Evolutionary conservation across 2,113 vertebrate species (phyloP), one percentile per base, ranked within the genome.

Genomic region (Pygoscelis antarcticus): DNA sequence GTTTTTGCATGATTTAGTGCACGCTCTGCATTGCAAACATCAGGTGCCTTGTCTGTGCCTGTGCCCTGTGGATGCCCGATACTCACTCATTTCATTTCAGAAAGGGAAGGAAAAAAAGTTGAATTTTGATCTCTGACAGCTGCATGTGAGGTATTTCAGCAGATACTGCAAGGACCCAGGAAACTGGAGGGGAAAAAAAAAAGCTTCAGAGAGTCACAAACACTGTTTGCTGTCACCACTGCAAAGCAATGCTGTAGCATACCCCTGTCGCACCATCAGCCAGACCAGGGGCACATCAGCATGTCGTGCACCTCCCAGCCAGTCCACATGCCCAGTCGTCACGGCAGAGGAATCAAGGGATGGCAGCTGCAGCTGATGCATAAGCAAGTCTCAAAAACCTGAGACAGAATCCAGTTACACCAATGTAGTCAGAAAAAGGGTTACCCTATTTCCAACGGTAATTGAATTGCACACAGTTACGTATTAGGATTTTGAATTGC

Each of bases 101-200:
- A 87, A 81, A 87, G 11, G 7, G 20, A 91, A 83, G 29, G 38
- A 58, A 89, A 74, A 54, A 54, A n/a, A 23, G 7, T 21, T 70
- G 36, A 66, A 42, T 66, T 66, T 84, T 74, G 8, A 27, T 57
- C 60, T 82, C 74, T 71, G 47, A 49, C 40, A 58, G 77, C 17
- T n/a, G 60, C 65, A 23, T 13, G 16, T 1, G 4, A 75, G 34
- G 52, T 0, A 0, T 82, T 75, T 64, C 52, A 66, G 32, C 42
- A 71, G 51, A 54, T 38, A 49, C 2, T 64, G 15, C 21, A 64
- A 79, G 29, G 29, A 65, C 13, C 5, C 19, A 44, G 23, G 25
- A 70, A 76, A 72, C 9, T 8, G 21, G 8, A 62, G 18, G 6
- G 52, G 11, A 1, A 4, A 2, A 8, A 30, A 57, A 54, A 25